phyloP scores from a whole-genome alignment of 2,113 vertebrate species.

The Apistogramma diplotaenia region DNA sequence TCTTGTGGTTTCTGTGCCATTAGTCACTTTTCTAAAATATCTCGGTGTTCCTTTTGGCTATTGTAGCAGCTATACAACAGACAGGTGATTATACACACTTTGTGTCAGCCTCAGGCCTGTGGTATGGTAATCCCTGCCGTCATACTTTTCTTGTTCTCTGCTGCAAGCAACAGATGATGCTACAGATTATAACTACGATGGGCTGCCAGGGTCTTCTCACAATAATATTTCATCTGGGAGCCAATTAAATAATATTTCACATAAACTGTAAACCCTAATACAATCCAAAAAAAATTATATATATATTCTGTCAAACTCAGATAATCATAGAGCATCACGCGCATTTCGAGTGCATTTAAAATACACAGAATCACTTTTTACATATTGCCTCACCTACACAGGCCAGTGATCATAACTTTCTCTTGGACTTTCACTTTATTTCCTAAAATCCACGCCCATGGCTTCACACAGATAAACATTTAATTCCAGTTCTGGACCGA shows the following conservation, averaged over 20 bases:
- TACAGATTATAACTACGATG: background rate
- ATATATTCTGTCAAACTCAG: background rate
- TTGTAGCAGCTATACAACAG: slow-evolving; percentile 30
- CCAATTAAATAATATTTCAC: background rate
- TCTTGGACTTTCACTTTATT: background rate
- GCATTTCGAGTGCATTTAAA: background rate
- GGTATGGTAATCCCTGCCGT: slow-evolving; percentile 20
- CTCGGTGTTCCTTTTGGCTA: slow-evolving; percentile 5
- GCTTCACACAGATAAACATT: background rate
- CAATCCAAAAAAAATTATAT: too few species aligned
- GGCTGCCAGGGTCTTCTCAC: background rate
- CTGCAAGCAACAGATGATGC: slow-evolving; percentile 9
- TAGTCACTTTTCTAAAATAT: slow-evolving; percentile 15
- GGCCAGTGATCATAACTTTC: background rate
- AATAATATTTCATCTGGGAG: background rate
- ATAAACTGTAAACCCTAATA: background rate
- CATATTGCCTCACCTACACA: background rate
- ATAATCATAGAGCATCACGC: background rate
- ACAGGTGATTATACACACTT: slow-evolving; percentile 38
- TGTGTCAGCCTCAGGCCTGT: slow-evolving; percentile 20
- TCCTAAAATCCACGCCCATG: background rate
- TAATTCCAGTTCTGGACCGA: slow-evolving; percentile 20
- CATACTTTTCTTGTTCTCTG: slow-evolving; percentile 8
- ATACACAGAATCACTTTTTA: background rate
- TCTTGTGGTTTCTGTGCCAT: background rate